Evolutionary conservation across 2,888 invertebrate genomes (phyloP), one percentile per base, ranked within the genome.

Genomic region (Apodemia mormo): DNA sequence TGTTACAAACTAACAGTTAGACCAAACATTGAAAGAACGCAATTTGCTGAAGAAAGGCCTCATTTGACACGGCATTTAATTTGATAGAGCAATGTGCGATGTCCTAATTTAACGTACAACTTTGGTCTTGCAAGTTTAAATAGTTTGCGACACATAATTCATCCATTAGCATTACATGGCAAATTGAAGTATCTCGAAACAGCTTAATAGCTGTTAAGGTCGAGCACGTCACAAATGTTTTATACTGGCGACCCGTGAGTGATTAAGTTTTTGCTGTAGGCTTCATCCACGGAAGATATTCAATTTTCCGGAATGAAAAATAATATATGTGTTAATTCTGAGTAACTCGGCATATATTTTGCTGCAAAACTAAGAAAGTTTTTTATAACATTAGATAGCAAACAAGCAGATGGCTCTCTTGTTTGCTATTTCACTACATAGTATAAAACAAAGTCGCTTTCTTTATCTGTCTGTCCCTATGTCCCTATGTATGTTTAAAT

Each of bases 1-100:
- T 49, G 14, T 49, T 14, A 49, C 49, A 49, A 49, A 52, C n/a
- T n/a, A 52, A 52, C 45, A 45, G 45, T 12, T 52, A 52, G 45
- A 12, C 12, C 45, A 52, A 52, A 52, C 52, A 52, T n/a, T 52
- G 52, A n/a, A 5, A 6, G n/a, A 10, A 10, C 7, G 52, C n/a
- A 52, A 52, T 52, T 52, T n/a, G 52, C 52, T 10, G 10, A 52
- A 52, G 14, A 52, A 52, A 52, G n/a, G 52, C 52, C 52, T n/a
- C n/a, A 52, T 52, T 52, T 52, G 52, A n/a, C n/a, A 52, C 52
- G 52, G 52, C 52, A 52, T n/a, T 52, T 52, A 52, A n/a, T 52
- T 52, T 52, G 9, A n/a, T n/a, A 52, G n/a, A 14, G 52, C 52
- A 52, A 52, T 52, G 52, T 52, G 52, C 52, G n/a, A 52, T 52